Conservation (phyloP, 2,113 vertebrate genomes). For the Dasyurus viverrinus region DNA sequence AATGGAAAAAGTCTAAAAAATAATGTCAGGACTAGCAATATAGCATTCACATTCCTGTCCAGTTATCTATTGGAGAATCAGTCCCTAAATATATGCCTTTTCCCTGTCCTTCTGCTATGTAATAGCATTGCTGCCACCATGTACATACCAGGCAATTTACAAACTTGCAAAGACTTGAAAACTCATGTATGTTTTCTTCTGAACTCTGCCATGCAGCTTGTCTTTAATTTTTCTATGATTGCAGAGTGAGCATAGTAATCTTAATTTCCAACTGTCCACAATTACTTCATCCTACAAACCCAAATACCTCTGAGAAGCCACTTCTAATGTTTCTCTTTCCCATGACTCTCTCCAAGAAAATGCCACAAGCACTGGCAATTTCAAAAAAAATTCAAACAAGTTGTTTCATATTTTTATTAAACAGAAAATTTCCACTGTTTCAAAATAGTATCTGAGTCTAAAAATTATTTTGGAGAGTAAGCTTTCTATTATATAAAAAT, state of each 20-base stretch:
- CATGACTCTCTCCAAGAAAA: slow-evolving; percentile 29
- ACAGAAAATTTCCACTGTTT: not conserved
- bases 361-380: not conserved
- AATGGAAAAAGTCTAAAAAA: slow-evolving; percentile 72
- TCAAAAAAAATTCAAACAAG: not conserved
- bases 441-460: not conserved
- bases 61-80: slow-evolving; percentile 69
- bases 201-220: slow-evolving; percentile 54
- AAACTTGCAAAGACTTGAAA: slow-evolving; percentile 67
- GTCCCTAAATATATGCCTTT: slow-evolving; percentile 65
- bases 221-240: slow-evolving; percentile 66
- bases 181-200: slow-evolving; percentile 56
- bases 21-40: slow-evolving; percentile 68
- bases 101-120: slow-evolving; percentile 15
- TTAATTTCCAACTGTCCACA: slow-evolving; percentile 61
- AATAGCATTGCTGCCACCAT: slow-evolving; percentile 56
- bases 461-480: slow-evolving; percentile 20
- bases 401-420: not conserved
- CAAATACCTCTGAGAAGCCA: slow-evolving; percentile 41
- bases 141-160: slow-evolving; percentile 52
- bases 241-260: slow-evolving; percentile 48
- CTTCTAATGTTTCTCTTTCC: slow-evolving; percentile 43
- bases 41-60: slow-evolving; percentile 59
- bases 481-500: slow-evolving; percentile 41
- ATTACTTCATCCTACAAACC: slow-evolving; percentile 53